A percentile compares a stretch with the other conserved stretches of the same genome.
Conservation (phyloP, 1,140 invertebrate species). For the Bombus polaris region DNA sequence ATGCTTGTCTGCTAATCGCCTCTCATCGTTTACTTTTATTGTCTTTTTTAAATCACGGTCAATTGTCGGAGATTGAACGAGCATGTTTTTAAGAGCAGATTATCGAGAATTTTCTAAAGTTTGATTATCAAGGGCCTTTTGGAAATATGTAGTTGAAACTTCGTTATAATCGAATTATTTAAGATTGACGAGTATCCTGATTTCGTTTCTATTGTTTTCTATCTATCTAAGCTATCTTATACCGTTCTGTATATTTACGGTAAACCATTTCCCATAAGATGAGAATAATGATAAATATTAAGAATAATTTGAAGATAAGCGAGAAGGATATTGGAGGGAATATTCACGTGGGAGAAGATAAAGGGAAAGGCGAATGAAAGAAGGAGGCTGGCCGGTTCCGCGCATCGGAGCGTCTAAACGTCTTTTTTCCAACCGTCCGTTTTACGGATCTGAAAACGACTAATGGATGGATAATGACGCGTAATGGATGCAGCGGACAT, state of each 20-base stretch:
- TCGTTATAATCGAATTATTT: too few species aligned
- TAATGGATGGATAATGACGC: constrained; percentile 69
- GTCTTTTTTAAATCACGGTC: too few species aligned
- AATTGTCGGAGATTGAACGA: not conserved
- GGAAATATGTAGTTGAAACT: too few species aligned
- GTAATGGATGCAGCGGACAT: constrained; percentile 60
- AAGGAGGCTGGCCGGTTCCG: not conserved
- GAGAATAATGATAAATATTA: too few species aligned
- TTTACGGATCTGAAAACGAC: constrained; percentile 31
- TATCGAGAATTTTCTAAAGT: not conserved
- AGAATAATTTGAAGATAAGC: not conserved
- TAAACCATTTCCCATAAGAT: too few species aligned
- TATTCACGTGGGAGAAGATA: not conserved
- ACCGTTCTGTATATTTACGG: too few species aligned
- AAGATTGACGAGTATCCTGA: too few species aligned
- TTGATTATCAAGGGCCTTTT: not conserved
- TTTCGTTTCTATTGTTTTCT: too few species aligned
- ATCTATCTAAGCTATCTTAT: too few species aligned
- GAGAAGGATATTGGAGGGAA: not conserved
- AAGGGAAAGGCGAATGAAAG: constrained; percentile 6
- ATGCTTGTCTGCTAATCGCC: not conserved
- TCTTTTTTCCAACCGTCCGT: constrained; percentile 26
- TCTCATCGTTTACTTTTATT: too few species aligned
- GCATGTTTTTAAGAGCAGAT: not conserved
- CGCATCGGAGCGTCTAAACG: not conserved